Evolutionary conservation across 2,888 invertebrate genomes (phyloP).

Genomic region (Dicycla oo): DNA sequence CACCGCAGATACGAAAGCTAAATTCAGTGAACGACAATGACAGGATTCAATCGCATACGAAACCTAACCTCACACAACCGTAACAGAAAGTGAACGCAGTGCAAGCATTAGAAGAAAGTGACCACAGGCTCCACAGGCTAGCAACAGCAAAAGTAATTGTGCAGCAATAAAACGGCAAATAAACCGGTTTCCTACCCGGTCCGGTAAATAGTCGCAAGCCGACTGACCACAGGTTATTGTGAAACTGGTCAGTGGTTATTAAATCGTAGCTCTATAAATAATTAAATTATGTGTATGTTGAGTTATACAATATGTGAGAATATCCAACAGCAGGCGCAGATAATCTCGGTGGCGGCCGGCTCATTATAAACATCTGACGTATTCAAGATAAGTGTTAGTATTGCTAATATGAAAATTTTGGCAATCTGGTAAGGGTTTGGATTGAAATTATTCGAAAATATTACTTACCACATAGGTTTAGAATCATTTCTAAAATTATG

Average conservation of each 20-base stretch:
- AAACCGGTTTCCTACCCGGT: constrained; percentile 36
- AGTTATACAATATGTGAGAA: constrained; percentile 45
- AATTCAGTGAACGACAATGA: constrained; percentile 2
- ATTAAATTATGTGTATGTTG: neutral
- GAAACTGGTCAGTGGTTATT: constrained; percentile 40
- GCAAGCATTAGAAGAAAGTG: constrained; percentile 55
- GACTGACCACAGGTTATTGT: constrained; percentile 37
- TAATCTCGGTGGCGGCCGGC: constrained; percentile 15
- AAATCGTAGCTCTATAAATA: constrained; percentile 40
- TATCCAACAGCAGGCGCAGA: constrained; percentile 10
- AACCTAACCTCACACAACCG: constrained; percentile 1
- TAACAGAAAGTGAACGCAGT: constrained; percentile 43
- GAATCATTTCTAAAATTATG: neutral
- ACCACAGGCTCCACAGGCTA: constrained; percentile 32
- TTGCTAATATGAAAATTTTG: neutral
- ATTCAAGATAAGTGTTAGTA: constrained; percentile 13
- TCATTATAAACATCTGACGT: constrained; percentile 39
- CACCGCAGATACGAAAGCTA: neutral
- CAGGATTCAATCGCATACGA: neutral
- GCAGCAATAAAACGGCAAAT: constrained; percentile 40
- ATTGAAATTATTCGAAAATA: too few species aligned
- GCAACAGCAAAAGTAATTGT: constrained; percentile 11
- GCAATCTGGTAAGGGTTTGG: neutral
- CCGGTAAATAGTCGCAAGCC: constrained; percentile 17
- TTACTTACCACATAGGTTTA: neutral